A percentile compares a stretch with the other conserved stretches of the same genome.
These are phyloP conservation scores for Nemopilema nomurai DNA, from an alignment of 30 jellyfish, hydroid and myxozoan species.

Conservation along the genomic window DNA sequence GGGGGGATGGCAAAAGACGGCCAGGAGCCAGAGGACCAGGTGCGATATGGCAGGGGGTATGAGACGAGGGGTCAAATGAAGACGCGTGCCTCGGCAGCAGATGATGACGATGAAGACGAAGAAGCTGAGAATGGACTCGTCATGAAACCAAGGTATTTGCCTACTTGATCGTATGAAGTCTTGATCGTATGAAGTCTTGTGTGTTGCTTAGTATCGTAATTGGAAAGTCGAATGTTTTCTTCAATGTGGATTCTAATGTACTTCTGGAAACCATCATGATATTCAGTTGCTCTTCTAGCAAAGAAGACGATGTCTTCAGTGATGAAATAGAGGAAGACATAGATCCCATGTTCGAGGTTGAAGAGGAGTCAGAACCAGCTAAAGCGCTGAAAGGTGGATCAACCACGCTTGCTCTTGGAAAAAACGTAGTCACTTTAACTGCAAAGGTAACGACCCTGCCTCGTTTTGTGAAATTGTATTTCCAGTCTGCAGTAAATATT, in stretches of 20 bases:
- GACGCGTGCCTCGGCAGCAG: background rate
- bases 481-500: background rate
- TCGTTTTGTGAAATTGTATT: background rate
- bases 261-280: no score
- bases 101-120: background rate
- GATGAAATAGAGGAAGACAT: background rate
- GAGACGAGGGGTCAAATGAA: no score
- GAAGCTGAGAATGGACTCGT: background rate
- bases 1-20: background rate
- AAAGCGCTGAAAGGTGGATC: conserved; percentile 26
- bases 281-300: background rate
- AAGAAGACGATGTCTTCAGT: background rate
- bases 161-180: no score
- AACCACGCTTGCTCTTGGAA: conserved; percentile 37
- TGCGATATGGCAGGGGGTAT: no score
- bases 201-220: no score
- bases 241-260: no score
- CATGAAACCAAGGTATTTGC: background rate
- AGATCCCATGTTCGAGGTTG: conserved; percentile 10
- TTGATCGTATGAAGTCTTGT: no score
- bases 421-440: conserved; percentile 14
- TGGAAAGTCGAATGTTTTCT: no score
- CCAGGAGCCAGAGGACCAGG: background rate
- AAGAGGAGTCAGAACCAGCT: conserved; percentile 42
- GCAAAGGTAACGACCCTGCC: conserved; percentile 63